Conservation (phyloP, 2,113 vertebrate species). For the Lophochroa leadbeateri region DNA sequence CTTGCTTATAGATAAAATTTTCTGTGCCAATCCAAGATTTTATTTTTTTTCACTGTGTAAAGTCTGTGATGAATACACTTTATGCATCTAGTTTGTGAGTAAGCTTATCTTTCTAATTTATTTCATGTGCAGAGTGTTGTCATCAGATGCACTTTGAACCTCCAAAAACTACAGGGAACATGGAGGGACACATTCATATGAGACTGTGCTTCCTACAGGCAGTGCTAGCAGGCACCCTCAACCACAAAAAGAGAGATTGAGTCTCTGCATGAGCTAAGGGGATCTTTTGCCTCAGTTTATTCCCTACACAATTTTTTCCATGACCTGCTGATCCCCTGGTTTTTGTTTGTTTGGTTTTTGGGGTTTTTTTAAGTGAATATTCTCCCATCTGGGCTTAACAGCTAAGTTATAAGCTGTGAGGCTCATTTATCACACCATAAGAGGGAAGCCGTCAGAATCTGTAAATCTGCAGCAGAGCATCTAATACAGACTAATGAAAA, state of each 20-base stretch:
- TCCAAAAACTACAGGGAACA: background rate
- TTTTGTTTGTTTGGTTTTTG: background rate
- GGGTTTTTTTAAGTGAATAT: background rate
- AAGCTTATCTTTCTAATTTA: constrained; percentile 1
- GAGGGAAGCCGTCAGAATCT: background rate
- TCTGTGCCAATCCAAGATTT: background rate
- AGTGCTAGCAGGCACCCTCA: background rate
- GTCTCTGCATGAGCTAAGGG: background rate
- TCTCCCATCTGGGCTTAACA: background rate
- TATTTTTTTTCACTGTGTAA: background rate
- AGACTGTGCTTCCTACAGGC: background rate
- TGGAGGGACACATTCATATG: background rate
- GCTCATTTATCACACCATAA: background rate
- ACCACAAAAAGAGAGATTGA: background rate
- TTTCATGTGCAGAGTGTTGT: background rate
- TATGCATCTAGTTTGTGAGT: background rate
- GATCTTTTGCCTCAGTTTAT: background rate
- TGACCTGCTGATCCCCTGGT: background rate
- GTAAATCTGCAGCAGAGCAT: background rate
- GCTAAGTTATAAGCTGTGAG: background rate
- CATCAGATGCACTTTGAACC: background rate
- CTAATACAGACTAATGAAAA: background rate
- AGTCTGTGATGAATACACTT: background rate
- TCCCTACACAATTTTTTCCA: background rate
- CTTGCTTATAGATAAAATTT: constrained; percentile 47